Evolutionary conservation across 1,140 invertebrate genomes (phyloP), one percentile per base, ranked within the genome.

Genomic region (Papilio dardanus): DNA sequence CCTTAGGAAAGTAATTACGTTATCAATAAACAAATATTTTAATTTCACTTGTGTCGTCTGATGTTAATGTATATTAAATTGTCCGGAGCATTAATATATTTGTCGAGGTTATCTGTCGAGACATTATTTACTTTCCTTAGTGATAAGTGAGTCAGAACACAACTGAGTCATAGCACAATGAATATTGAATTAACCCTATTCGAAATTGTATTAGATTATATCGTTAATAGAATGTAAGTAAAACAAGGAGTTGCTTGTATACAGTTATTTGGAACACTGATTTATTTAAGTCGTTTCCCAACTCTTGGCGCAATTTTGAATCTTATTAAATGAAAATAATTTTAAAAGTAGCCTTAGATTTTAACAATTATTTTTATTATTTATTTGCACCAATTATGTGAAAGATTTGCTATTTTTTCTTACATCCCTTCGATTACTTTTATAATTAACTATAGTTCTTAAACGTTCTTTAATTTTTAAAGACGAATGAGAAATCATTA

Each of bases 31-130:
- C 68, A 69, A 81, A 81, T 79, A 79, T 81, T 81, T 75, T 69
- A 75, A 74, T 68, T 79, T 76, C 80, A 81, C 80, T 81, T 81
- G 80, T 81, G 73, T 37, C 71, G 76, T 77, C 42, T 54, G 24
- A 67, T 65, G 67, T 71, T 71, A 80, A 75, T 77, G 76, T 79
- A 74, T 74, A 77, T 75, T 54, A 75, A 74, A 74, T 71, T 77
- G 68, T 75, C 54, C 31, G 74, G 66, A 65, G 77, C 50, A 74
- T 77, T 79, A 77, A 71, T 74, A 77, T 31, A 65, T 81, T 75
- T 76, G 66, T 80, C 71, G 75, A 77, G 28, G 71, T 77, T 77
- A 80, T 74, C 77, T 77, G 54, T 54, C 75, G 67, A 73, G 46
- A 73, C 71, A 73, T 54, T 73, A 73, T 73, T 73, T 73, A 73